Base-by-base conservation (phyloP, 2,113 vertebrate species). In the Microtus ochrogaster region DNA sequence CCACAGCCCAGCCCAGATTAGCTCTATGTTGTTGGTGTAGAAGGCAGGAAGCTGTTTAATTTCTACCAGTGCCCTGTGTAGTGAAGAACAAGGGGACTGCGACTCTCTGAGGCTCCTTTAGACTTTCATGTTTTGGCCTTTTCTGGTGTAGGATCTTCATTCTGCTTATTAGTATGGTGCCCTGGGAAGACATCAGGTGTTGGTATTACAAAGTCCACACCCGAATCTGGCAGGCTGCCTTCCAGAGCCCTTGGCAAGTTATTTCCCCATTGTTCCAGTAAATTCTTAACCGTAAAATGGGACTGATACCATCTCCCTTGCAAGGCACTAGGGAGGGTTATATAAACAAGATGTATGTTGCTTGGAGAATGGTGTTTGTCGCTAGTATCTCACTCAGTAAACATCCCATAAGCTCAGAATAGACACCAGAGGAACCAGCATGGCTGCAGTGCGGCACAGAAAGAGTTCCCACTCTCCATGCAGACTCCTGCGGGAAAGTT, bases 391-490 rank as follows among this genome's bases (percentile, higher is more conserved):
- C 65, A 72, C 26, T 44, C 4, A 7, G 49, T 65, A 86, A 91
- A 77, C 8, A 61, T 82, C 26, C 24, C 13, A 24, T 77, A 77
- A 78, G 30, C 36, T 72, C 44, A 19, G 49, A 66, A 90, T n/a
- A 91, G n/a, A 81, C 55, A 47, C 49, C 49, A 92, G 86, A 92
- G 90, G 70, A 91, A 91, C 65, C 49, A 76, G 49, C n/a, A 26
- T 76, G 63, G 7, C 44, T 79, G 17, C 2, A 66, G 24, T 55
- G 65, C 84, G 5, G 1, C 47, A 87, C 39, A 68, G 58, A 83
- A 44, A 92, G 11, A 4, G 11, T 36, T 47, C 16, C 70, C 13
- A 39, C 36, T 52, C 3, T 84, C 58, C n/a, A 11, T n/a, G 28
- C 19, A 89, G 72, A 94, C 49, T 79, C 28, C 8, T n/a, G 74